phyloP scores from a whole-genome alignment of 1,140 invertebrate genomes.

The Tribolium madens region DNA sequence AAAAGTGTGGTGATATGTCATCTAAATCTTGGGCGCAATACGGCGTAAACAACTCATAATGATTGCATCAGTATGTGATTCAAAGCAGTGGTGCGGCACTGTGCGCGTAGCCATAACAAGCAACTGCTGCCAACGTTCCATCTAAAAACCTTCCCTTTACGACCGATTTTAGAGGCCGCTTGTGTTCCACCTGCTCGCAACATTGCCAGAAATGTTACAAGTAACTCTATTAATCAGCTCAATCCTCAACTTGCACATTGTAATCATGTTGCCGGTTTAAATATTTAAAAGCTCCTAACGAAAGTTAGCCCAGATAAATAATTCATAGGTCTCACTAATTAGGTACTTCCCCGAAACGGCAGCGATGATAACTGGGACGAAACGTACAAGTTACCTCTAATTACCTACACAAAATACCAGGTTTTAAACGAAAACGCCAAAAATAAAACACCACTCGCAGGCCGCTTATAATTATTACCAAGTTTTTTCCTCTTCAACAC shows the following conservation, averaged over 20 bases:
- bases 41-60: slow-evolving; percentile 42
- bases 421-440: slow-evolving; percentile 35
- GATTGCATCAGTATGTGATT: slow-evolving; percentile 46
- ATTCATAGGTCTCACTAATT: slow-evolving; percentile 44
- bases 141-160: slow-evolving; percentile 45
- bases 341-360: slow-evolving; percentile 36
- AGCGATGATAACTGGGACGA: slow-evolving; percentile 36
- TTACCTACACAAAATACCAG: slow-evolving; percentile 36
- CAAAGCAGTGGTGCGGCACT: slow-evolving; percentile 30
- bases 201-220: slow-evolving; percentile 43
- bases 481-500: slow-evolving; percentile 2
- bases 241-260: slow-evolving; percentile 40
- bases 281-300: slow-evolving; percentile 27
- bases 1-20: slow-evolving; percentile 15
- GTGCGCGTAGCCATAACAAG: slow-evolving; percentile 44
- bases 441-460: slow-evolving; percentile 23
- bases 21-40: slow-evolving; percentile 32
- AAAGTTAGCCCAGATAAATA: slow-evolving; percentile 42
- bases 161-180: slow-evolving; percentile 44
- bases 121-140: slow-evolving; percentile 45
- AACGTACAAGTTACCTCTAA: slow-evolving; percentile 45
- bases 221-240: slow-evolving; percentile 45
- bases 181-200: slow-evolving; percentile 45
- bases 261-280: slow-evolving; percentile 39
- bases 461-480: slow-evolving; percentile 22